Conservation (phyloP, 2,888 invertebrate genomes). For the Nowickia ferox region DNA sequence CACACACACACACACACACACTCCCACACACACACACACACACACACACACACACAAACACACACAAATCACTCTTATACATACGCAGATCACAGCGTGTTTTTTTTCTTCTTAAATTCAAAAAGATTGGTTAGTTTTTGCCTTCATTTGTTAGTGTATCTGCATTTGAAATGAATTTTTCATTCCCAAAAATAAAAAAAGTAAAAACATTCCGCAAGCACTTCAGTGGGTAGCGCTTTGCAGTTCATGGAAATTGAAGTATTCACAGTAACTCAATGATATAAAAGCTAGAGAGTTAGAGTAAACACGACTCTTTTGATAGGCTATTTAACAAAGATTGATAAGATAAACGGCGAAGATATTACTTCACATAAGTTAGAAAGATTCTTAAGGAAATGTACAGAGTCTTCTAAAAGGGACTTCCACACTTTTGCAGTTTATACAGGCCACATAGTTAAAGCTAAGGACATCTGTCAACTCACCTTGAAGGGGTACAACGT, state of each 20-base stretch:
- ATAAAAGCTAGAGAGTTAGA: not conserved
- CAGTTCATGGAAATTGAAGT: conserved; percentile 37
- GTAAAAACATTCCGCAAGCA: conserved; percentile 74
- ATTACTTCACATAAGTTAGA: no score
- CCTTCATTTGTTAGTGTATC: conserved; percentile 46
- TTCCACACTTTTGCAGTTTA: no score
- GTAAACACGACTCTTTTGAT: not conserved
- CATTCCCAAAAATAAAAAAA: conserved; percentile 68
- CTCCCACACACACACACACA: not conserved
- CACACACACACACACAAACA: not conserved
- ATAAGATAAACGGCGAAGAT: no score
- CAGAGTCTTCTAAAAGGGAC: no score
- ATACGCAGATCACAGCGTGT: conserved; percentile 32
- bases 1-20: not conserved
- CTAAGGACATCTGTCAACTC: no score
- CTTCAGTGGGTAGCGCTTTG: conserved; percentile 72
- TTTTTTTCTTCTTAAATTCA: conserved; percentile 41
- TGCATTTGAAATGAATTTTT: conserved; percentile 58
- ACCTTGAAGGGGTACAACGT: no score
- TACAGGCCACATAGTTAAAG: no score
- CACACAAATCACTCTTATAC: not conserved
- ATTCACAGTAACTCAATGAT: conserved; percentile 25
- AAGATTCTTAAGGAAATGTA: no score
- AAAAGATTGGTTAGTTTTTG: conserved; percentile 61
- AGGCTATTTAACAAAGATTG: not conserved